Evolutionary conservation across 2,113 vertebrate species (phyloP).

Genomic region (Hippopotamus amphibius): DNA sequence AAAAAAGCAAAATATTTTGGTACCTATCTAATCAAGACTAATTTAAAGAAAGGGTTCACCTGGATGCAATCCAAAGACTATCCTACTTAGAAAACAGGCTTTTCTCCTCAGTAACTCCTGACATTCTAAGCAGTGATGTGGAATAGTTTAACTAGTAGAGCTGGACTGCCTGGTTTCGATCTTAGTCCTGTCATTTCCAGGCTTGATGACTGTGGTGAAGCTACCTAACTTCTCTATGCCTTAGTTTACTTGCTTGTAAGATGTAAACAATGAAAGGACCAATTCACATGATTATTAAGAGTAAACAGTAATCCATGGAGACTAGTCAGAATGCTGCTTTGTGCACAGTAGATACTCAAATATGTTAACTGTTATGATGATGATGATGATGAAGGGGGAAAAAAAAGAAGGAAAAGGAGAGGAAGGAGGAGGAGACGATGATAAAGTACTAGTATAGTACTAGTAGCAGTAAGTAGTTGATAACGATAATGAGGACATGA

Average conservation of each 20-base stretch:
- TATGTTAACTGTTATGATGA: neutral
- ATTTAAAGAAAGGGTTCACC: conserved; percentile 7
- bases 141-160: neutral
- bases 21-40: neutral
- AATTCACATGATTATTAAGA: neutral
- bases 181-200: neutral
- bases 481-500: neutral
- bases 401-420: neutral
- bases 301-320: neutral
- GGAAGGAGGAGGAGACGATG: neutral
- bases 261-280: neutral
- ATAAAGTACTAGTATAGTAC: neutral
- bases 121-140: neutral
- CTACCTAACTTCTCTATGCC: neutral
- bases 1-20: neutral
- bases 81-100: neutral
- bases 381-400: neutral
- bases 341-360: neutral
- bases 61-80: conserved; percentile 20
- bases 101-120: neutral
- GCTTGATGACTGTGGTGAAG: neutral
- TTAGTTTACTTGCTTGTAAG: conserved; percentile 1
- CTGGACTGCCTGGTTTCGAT: neutral
- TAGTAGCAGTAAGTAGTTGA: no score
- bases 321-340: neutral